These are phyloP conservation scores for Halcyon leucocephala DNA, from an alignment of 2,797 vertebrate species.

Conservation along the genomic window DNA sequence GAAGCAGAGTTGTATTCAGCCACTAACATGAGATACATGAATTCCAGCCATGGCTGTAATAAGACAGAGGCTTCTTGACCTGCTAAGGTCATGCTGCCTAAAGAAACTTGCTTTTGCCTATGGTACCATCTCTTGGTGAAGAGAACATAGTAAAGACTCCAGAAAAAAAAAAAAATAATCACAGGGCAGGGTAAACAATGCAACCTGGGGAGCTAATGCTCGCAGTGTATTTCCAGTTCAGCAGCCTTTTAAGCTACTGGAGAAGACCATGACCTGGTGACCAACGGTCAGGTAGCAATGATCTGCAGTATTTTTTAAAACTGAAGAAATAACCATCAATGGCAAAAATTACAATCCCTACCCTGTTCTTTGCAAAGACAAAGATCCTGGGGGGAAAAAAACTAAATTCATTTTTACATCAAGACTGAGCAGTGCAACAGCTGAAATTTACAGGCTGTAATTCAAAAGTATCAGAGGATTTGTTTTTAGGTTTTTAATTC, in stretches of 20 bases:
- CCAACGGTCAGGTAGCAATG: not conserved
- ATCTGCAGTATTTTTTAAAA: not conserved
- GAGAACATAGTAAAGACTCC: not conserved
- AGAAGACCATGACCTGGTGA: not conserved
- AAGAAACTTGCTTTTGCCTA: not conserved
- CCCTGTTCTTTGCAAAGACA: not conserved
- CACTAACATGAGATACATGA: not conserved
- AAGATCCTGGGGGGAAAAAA: not conserved
- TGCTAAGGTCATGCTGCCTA: not conserved
- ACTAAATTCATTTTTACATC: not conserved
- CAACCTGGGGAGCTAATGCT: not conserved
- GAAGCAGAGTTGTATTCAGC: not conserved
- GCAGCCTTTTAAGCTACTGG: not conserved
- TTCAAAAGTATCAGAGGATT: not conserved
- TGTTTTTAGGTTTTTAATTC: not conserved
- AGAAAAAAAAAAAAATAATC: not conserved
- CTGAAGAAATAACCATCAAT: not conserved
- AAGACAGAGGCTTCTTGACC: not conserved
- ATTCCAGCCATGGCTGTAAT: not conserved
- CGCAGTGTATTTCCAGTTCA: not conserved
- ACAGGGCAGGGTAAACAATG: not conserved
- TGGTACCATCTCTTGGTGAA: not conserved
- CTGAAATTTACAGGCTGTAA: not conserved
- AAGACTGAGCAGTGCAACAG: not conserved
- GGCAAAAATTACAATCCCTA: not conserved